Percentiles rank a stretch among this genome's conserved stretches.
These are phyloP conservation scores for Rhinella marina DNA, from an alignment of 2,797 vertebrate species.

Conservation along the genomic window DNA sequence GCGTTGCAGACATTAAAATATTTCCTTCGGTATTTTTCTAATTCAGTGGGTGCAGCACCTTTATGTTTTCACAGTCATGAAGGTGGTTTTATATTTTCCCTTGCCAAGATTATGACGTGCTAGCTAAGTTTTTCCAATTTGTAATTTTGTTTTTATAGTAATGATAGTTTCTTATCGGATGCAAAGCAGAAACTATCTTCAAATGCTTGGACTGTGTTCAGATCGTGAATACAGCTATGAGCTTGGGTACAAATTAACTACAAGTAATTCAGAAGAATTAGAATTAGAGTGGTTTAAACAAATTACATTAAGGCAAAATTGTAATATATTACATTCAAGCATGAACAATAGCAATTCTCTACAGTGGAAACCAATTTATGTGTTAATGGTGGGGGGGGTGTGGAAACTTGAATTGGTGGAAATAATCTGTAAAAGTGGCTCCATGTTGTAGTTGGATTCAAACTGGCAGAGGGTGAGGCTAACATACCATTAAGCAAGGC, in stretches of 20 bases:
- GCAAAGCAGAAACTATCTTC: not conserved
- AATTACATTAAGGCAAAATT: not conserved
- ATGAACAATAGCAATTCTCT: too few relatives aligned
- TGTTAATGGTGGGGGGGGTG: too few relatives aligned
- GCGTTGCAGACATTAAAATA: not conserved
- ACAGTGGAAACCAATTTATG: too few relatives aligned
- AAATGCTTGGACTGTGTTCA: not conserved
- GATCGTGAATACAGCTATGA: not conserved
- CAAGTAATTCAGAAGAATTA: not conserved
- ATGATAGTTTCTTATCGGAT: not conserved
- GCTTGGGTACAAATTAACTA: not conserved
- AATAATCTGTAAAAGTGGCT: too few relatives aligned
- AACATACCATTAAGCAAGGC: too few relatives aligned
- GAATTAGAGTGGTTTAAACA: not conserved
- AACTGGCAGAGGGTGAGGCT: too few relatives aligned
- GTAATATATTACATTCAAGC: too few relatives aligned
- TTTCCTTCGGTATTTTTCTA: not conserved
- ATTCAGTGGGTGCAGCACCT: not conserved
- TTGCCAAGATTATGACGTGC: constrained; percentile 9
- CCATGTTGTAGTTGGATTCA: too few relatives aligned
- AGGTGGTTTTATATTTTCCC: not conserved
- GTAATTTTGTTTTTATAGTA: constrained; percentile 1
- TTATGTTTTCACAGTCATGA: not conserved
- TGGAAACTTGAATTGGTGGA: too few relatives aligned
- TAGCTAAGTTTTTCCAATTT: constrained; percentile 14